Evolutionary conservation across 2,113 vertebrate genomes (phyloP), one percentile per base, ranked within the genome.

Genomic region (Oreotrochilus melanogaster): DNA sequence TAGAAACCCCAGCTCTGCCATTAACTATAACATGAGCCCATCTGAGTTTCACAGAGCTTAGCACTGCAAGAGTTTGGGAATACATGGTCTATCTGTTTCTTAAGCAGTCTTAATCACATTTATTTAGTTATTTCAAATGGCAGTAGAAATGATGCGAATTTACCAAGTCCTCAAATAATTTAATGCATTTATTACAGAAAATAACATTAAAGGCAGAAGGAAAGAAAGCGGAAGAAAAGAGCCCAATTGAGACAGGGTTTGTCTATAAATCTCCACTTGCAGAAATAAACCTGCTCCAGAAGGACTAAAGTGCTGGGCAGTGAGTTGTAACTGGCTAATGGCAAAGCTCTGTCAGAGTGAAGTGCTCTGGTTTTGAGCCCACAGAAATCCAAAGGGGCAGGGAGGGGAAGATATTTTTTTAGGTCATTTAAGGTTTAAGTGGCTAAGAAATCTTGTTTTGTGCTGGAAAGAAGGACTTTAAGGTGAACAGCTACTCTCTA

Each of bases 41-140:
- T 43, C 31, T 37, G 56, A 62, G 23, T 66, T 92, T 92, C 67
- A 70, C 28, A 57, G 58, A 73, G 4, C 33, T 93, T 74, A 82
- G 21, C 18, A 21, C 24, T 61, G 12, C 28, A 47, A 88, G 45
- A 76, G 9, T 42, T 18, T 71, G 21, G 19, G 30, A 94, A 67
- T 65, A 75, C 10, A n/a, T 0, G 2, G 7, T 82, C 67, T 61
- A 61, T 30, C 12, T 93, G 28, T 78, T 92, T 67, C 51, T 85
- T 51, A 81, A 91, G 18, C 25, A 79, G 16, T 28, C 28, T n/a
- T 76, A 47, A 75, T 28, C 10, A 70, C 19, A 70, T 57, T 83
- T 93, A 70, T 86, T 88, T 83, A 72, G 61, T 61, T 69, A 91
- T 88, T 92, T 88, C 25, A 90, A 82, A 61, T 79, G 31, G 16